Percentiles rank a stretch among this genome's conserved stretches.
Conservation (phyloP, 2,888 invertebrate species). For the Parasteatoda lunata region DNA sequence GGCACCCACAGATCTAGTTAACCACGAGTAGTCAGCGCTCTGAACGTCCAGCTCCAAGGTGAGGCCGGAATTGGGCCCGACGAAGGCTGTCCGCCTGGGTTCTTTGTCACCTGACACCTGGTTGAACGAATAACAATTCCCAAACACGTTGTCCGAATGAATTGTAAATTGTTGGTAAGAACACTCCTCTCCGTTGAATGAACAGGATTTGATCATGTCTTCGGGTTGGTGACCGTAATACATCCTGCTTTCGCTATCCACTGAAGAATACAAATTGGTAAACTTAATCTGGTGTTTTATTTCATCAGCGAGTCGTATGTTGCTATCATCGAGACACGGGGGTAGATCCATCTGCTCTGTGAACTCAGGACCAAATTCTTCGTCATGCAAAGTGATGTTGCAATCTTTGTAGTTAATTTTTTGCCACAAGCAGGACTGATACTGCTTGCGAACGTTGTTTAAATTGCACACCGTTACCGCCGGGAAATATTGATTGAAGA, state of each 20-base stretch:
- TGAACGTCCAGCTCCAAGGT: conserved; percentile 17
- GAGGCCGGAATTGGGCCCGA: conserved; percentile 22
- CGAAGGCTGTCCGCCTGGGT: background rate
- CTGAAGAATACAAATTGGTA: too few relatives aligned
- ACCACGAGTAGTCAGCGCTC: background rate
- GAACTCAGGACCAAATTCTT: background rate
- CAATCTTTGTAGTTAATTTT: conserved; percentile 9
- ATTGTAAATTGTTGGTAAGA: background rate
- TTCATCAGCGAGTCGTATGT: background rate
- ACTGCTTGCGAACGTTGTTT: conserved; percentile 1
- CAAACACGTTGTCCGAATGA: background rate
- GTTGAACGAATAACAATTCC: conserved; percentile 29
- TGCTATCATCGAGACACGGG: background rate
- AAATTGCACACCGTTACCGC: conserved; percentile 25
- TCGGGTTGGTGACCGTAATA: conserved; percentile 6
- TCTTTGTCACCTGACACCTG: background rate
- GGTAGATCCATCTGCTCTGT: background rate
- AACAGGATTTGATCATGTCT: background rate
- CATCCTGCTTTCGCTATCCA: background rate
- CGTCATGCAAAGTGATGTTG: background rate
- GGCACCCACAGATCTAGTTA: conserved; percentile 6
- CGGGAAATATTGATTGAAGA: background rate
- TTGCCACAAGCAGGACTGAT: background rate
- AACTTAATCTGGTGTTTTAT: background rate
- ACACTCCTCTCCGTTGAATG: conserved; percentile 1